phyloP scores from a whole-genome alignment of 2,113 vertebrate species.

The Oncorhynchus keta region DNA sequence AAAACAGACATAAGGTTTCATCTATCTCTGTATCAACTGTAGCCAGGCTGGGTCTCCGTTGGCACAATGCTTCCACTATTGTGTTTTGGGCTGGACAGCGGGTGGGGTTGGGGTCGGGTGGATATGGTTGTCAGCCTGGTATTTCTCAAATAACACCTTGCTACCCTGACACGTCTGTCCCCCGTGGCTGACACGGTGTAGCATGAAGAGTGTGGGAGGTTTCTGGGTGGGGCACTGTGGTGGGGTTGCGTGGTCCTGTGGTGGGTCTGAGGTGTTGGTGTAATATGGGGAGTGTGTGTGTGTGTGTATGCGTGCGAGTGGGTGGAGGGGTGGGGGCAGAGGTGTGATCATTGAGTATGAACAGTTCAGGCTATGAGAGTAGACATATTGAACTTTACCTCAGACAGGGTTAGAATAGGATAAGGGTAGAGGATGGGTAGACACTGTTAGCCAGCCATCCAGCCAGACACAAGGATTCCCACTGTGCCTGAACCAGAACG shows the following conservation, averaged over 20 bases:
- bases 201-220: not conserved
- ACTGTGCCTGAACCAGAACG: no score
- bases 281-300: not conserved
- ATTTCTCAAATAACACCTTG: conserved; percentile 28
- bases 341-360: not conserved
- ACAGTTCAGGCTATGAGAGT: not conserved
- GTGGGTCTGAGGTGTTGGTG: not conserved
- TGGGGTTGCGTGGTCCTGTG: not conserved
- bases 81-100: not conserved
- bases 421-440: no score
- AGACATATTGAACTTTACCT: not conserved
- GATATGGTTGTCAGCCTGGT: conserved; percentile 9
- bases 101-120: not conserved
- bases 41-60: no score
- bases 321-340: not conserved
- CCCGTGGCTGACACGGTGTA: not conserved
- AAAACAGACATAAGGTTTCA: no score
- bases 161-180: conserved; percentile 32
- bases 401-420: not conserved
- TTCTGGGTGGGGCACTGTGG: not conserved
- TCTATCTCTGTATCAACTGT: no score
- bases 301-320: not conserved
- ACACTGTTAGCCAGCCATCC: no score
- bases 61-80: no score
- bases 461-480: no score